Conservation (phyloP, 2,888 invertebrate species). For the Ditula angustiorana region DNA sequence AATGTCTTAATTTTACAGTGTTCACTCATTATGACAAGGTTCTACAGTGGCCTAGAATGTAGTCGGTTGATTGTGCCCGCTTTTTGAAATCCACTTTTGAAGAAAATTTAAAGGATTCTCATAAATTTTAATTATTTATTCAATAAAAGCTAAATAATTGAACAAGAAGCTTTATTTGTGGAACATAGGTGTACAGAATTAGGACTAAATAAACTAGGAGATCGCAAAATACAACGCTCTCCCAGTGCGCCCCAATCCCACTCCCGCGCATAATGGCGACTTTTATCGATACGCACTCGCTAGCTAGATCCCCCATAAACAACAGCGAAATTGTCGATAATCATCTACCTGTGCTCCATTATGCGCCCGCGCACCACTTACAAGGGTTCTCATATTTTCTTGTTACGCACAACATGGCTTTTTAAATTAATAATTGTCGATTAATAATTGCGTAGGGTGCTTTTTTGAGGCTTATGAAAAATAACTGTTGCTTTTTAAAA, state of each 20-base stretch:
- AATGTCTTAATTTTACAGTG: too few species aligned
- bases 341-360: slow-evolving; percentile 38
- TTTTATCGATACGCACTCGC: slow-evolving; percentile 65
- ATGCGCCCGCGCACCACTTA: slow-evolving; percentile 22
- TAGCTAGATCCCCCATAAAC: slow-evolving; percentile 39
- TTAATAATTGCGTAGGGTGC: not conserved
- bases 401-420: slow-evolving; percentile 22
- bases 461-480: not conserved
- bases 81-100: too few species aligned
- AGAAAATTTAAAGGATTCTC: too few species aligned
- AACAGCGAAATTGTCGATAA: slow-evolving; percentile 40
- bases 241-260: slow-evolving; percentile 40
- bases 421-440: slow-evolving; percentile 34
- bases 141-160: too few species aligned
- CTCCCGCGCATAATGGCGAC: slow-evolving; percentile 64
- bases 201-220: too few species aligned
- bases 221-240: too few species aligned
- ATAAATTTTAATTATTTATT: too few species aligned
- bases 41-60: too few species aligned
- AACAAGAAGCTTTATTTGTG: too few species aligned
- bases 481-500: not conserved
- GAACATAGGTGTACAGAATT: too few species aligned
- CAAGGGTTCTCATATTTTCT: slow-evolving; percentile 29
- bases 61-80: too few species aligned
- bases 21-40: too few species aligned